Conservation (phyloP, 2,888 invertebrate genomes). For the Cephus runcator region DNA sequence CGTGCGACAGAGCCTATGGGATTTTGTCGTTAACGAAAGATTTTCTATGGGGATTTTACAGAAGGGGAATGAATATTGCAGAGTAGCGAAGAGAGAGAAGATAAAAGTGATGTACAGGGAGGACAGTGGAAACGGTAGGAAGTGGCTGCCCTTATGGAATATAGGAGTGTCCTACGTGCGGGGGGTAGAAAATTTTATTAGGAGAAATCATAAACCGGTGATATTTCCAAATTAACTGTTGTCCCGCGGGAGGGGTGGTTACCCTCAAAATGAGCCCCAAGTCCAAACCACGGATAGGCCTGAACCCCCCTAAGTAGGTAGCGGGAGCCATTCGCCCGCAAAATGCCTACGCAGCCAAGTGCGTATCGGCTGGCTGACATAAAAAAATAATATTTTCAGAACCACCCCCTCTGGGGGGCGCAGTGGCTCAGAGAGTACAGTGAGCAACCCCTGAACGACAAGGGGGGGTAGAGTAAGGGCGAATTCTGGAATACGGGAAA, state of each 20-base stretch:
- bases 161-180: not conserved
- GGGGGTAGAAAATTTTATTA: slow-evolving; percentile 2
- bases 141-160: not conserved
- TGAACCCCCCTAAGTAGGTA: not conserved
- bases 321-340: not conserved
- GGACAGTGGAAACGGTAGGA: not conserved
- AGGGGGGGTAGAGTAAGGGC: no score
- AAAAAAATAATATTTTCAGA: slow-evolving; percentile 5
- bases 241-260: not conserved
- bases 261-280: not conserved
- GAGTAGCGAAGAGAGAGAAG: not conserved
- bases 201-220: not conserved
- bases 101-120: not conserved
- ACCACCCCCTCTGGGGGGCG: not conserved
- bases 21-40: not conserved
- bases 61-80: not conserved
- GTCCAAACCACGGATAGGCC: not conserved
- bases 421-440: not conserved
- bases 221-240: slow-evolving; percentile 1
- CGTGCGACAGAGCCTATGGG: not conserved
- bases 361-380: slow-evolving; percentile 1
- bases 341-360: slow-evolving; percentile 5
- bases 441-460: not conserved
- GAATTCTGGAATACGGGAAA: not conserved
- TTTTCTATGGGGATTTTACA: not conserved